Conservation (phyloP, 2,113 vertebrate genomes). For the Artemisiospiza belli region DNA sequence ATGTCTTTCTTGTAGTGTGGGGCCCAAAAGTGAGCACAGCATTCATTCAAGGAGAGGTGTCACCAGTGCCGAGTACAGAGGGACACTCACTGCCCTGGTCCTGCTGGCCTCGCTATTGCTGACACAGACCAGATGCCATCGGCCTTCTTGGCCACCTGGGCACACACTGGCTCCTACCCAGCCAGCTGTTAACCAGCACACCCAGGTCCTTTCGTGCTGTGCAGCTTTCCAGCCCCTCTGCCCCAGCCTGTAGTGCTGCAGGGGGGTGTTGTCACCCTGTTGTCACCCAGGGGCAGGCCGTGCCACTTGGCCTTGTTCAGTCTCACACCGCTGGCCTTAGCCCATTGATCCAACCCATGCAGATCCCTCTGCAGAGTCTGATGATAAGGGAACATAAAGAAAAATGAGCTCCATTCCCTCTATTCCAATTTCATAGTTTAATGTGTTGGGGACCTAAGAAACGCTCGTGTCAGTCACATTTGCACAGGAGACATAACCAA, state of each 20-base stretch:
- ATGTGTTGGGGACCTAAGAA: background rate
- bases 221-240: background rate
- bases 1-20: background rate
- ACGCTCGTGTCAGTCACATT: background rate
- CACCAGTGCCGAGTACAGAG: rapidly evolving
- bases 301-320: background rate
- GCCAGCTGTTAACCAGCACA: background rate
- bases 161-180: background rate
- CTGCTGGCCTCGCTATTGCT: background rate
- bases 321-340: background rate
- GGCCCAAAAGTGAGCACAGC: background rate
- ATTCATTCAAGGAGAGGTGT: too few relatives aligned
- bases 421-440: background rate
- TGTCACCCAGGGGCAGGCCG: background rate
- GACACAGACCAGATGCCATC: background rate
- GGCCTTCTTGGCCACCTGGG: background rate
- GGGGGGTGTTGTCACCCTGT: background rate
- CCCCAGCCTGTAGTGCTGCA: background rate
- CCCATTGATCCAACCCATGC: background rate
- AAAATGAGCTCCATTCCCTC: background rate
- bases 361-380: background rate
- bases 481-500: background rate
- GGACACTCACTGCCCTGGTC: background rate
- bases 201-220: background rate
- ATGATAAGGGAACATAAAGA: background rate